Conservation (phyloP, 1,140 invertebrate genomes). For the Galleria mellonella region DNA sequence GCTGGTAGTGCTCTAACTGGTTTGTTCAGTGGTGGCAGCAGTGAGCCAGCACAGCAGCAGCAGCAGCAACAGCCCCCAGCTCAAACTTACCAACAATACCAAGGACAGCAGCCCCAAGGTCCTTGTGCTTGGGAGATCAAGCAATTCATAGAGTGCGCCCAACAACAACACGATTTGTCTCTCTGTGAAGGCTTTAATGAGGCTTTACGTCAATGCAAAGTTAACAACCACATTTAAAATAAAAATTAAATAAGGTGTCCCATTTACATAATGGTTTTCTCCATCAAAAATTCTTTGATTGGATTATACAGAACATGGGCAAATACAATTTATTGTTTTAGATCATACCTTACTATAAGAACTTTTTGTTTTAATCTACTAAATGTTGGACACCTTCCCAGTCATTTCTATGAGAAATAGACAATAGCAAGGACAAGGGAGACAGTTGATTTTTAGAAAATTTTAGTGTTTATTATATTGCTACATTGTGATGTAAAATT, state of each 20-base stretch:
- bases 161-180: slow-evolving; percentile 87
- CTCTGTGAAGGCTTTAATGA: slow-evolving; percentile 96
- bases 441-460: slow-evolving; percentile 22
- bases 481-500: slow-evolving; percentile 26
- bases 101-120: slow-evolving; percentile 75
- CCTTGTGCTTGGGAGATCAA: slow-evolving; percentile 92
- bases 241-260: slow-evolving; percentile 18
- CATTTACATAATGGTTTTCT: slow-evolving; percentile 19
- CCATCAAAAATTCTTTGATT: slow-evolving; percentile 11
- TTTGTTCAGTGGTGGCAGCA: slow-evolving; percentile 84
- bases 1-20: slow-evolving; percentile 90
- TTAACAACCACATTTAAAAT: slow-evolving; percentile 64
- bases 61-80: slow-evolving; percentile 45
- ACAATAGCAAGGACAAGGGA: slow-evolving; percentile 2
- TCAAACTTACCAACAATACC: slow-evolving; percentile 55
- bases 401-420: slow-evolving; percentile 29
- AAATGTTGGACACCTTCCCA: slow-evolving; percentile 26
- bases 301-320: slow-evolving; percentile 17
- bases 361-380: slow-evolving; percentile 14
- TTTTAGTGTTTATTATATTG: slow-evolving; percentile 26
- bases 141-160: slow-evolving; percentile 92
- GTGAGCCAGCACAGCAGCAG: slow-evolving; percentile 69
- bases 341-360: slow-evolving; percentile 20
- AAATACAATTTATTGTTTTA: slow-evolving; percentile 10
- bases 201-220: slow-evolving; percentile 92